These are phyloP conservation scores for Eupeodes latifasciatus DNA, from an alignment of 2,888 invertebrate species.

Conservation along the genomic window DNA sequence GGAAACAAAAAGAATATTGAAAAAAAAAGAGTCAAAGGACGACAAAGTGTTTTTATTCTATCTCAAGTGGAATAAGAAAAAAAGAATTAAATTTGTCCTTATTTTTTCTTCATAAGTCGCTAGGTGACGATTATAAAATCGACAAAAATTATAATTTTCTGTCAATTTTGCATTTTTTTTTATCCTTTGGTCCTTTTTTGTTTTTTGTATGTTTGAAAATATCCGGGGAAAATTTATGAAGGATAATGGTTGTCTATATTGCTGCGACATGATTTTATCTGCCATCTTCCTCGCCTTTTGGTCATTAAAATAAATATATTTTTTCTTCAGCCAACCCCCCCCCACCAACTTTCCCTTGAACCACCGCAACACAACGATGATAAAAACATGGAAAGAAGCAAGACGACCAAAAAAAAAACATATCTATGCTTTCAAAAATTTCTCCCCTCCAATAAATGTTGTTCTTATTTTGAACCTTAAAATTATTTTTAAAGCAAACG, in stretches of 20 bases:
- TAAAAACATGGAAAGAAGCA: background rate
- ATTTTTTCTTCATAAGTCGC: background rate
- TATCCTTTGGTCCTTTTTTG: conserved; percentile 29
- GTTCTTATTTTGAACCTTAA: background rate
- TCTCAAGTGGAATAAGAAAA: conserved; percentile 4
- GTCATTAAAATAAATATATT: conserved; percentile 65
- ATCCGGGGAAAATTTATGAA: conserved; percentile 61
- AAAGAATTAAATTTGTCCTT: conserved; percentile 6
- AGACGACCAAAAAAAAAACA: background rate
- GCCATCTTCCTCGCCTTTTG: conserved; percentile 52
- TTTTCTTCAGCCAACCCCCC: background rate
- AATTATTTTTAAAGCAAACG: background rate
- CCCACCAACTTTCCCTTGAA: background rate
- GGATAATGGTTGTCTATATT: conserved; percentile 68
- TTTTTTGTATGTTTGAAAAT: conserved; percentile 4
- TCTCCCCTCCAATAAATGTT: conserved; percentile 37
- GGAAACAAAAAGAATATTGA: background rate
- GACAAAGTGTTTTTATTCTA: too few species aligned
- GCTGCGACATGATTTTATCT: conserved; percentile 73
- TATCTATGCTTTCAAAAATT: conserved; percentile 26
- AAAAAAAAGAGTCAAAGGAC: conserved; percentile 26
- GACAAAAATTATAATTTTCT: conserved; percentile 35
- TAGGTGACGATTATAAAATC: background rate
- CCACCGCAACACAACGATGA: too few species aligned
- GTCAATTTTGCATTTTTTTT: conserved; percentile 47